A percentile compares a stretch with the other conserved stretches of the same genome.
Conservation (phyloP, 2,888 invertebrate species). For the Drosophila fulvimacula region DNA sequence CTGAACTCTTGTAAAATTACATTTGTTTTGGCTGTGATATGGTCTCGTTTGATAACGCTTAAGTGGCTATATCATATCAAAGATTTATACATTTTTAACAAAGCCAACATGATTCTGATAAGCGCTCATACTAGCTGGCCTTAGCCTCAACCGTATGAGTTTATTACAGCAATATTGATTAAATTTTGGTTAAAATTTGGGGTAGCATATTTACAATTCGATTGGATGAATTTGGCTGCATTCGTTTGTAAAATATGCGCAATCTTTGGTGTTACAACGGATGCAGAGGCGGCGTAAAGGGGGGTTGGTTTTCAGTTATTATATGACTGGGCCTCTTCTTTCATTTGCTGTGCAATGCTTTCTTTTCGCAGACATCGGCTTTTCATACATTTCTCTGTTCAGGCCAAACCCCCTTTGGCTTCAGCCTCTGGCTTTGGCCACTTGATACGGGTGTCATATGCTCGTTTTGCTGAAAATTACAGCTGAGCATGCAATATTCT, state of each 20-base stretch:
- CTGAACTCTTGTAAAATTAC: slow-evolving; percentile 1
- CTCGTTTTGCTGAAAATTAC: slow-evolving; percentile 50
- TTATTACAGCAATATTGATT: not conserved
- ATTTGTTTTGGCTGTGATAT: not conserved
- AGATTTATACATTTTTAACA: not conserved
- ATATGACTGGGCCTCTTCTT: not conserved
- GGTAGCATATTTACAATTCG: slow-evolving; percentile 30
- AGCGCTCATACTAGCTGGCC: not conserved
- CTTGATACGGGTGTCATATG: slow-evolving; percentile 59
- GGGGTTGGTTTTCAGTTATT: not conserved
- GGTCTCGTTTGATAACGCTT: not conserved
- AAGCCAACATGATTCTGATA: not conserved
- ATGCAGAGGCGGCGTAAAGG: slow-evolving; percentile 15
- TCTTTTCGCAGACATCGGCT: not conserved
- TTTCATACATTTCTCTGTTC: not conserved
- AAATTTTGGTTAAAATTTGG: not conserved
- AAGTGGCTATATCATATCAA: not conserved
- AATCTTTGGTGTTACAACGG: slow-evolving; percentile 41
- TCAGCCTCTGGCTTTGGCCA: slow-evolving; percentile 40
- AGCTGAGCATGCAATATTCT: slow-evolving; percentile 63
- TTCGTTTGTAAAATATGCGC: slow-evolving; percentile 25
- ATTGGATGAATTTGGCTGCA: not conserved
- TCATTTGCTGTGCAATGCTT: not conserved
- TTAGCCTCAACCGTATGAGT: not conserved
- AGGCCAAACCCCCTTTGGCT: not conserved